Conservation (phyloP, 2,113 vertebrate genomes). For the Anhinga anhinga region DNA sequence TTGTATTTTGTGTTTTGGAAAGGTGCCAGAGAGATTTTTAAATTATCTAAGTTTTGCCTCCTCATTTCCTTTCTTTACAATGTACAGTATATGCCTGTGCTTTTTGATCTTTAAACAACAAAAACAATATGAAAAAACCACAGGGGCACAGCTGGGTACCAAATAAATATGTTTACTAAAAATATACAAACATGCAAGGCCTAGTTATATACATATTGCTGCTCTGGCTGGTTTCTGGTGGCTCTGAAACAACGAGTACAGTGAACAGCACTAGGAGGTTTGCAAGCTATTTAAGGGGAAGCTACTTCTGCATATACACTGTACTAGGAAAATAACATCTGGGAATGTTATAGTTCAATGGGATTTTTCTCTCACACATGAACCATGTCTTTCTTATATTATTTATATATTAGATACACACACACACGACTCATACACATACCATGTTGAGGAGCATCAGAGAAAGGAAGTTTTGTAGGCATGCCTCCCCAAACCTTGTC, state of each 20-base stretch:
- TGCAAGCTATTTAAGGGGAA: neutral
- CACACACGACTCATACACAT: neutral
- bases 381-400: neutral
- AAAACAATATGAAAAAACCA: constrained; percentile 46
- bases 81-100: constrained; percentile 21
- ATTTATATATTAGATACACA: neutral
- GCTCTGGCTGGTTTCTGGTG: constrained; percentile 12
- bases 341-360: neutral
- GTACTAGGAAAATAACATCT: neutral
- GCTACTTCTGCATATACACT: neutral
- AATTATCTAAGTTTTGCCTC: constrained; percentile 62
- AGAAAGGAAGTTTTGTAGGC: neutral
- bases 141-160: constrained; percentile 41
- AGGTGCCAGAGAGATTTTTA: constrained; percentile 60
- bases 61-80: constrained; percentile 68
- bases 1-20: constrained; percentile 64
- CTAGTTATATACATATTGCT: neutral
- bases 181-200: constrained; percentile 33
- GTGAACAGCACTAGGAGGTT: neutral
- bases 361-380: constrained; percentile 4
- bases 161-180: constrained; percentile 54
- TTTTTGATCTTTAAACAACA: constrained; percentile 57
- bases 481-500: neutral
- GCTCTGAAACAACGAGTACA: neutral
- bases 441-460: neutral